Evolutionary conservation across 2,888 invertebrate species (phyloP), one percentile per base, ranked within the genome.

Genomic region (Dicycla oo): DNA sequence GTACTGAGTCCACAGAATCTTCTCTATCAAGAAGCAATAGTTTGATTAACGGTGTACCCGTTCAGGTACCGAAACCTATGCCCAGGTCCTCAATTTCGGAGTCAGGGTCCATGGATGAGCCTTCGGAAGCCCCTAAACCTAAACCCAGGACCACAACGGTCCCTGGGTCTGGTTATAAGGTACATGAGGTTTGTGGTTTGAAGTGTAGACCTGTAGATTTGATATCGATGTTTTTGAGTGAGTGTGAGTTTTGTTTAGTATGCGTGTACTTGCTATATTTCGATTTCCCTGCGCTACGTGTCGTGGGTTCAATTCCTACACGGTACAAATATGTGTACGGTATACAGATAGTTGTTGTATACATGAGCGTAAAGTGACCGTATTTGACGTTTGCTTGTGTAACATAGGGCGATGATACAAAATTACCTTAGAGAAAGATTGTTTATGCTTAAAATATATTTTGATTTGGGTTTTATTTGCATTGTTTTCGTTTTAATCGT

Each of bases 1-100:
- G 94, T 74, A 88, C 89, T 0, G 95, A 95, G 47, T 94, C 94
- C 0, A 86, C 88, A 0, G 94, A 95, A 73, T 82, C 84, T 3
- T 89, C 91, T 15, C 68, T 95, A 7, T 95, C 95, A 2, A 89
- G 95, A 34, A 95, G 95, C 80, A 94, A 94, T 70, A 94, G 94
- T 86, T 86, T 94, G 74, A 91, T 94, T 10, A 96, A 96, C 57
- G 95, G 95, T 0, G 87, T 89, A 47, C 94, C 93, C 8, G 88
- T 94, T 0, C 96, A 97, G 61, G 90, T 97, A 2, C 98, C 98
- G 0, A 98, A 98, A 90, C 98, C 98, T 20, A 94, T 98, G 93
- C 98, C 98, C 0, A 96, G 98, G 86, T 97, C 98, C 0, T 98
- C 98, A 20, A 96, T 98, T 71, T 97, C 98, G 1, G 98, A 98